Evolutionary conservation across 2,113 vertebrate genomes (phyloP).

Genomic region (Chaetorhynchus papuensis): DNA sequence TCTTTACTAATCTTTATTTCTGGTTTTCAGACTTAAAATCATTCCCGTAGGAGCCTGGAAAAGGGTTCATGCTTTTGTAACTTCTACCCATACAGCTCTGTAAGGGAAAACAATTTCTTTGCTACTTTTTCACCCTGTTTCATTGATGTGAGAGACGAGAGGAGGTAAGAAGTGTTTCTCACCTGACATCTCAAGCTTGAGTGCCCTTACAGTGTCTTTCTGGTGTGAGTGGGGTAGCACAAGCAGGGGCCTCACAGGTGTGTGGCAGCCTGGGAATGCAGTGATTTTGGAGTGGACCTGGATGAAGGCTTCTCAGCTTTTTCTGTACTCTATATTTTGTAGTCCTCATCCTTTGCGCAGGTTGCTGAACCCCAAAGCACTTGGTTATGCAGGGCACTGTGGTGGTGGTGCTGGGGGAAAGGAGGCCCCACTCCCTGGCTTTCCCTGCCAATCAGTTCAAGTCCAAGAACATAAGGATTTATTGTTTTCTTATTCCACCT

Average conservation of each 20-base stretch:
- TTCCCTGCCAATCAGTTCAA: not conserved
- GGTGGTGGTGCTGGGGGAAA: not conserved
- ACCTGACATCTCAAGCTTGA: not conserved
- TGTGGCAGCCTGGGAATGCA: not conserved
- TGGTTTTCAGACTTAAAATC: not conserved
- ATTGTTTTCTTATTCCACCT: not conserved
- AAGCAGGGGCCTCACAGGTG: not conserved
- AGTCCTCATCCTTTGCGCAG: not conserved
- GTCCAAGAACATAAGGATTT: constrained; percentile 1
- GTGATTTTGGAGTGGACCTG: not conserved
- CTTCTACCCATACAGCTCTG: not conserved
- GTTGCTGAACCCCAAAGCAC: not conserved
- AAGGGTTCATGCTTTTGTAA: not conserved
- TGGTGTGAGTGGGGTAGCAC: not conserved
- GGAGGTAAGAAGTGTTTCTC: not conserved
- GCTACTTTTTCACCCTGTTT: not conserved
- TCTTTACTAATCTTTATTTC: not conserved
- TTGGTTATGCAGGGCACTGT: not conserved
- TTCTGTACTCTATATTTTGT: not conserved
- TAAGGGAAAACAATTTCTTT: not conserved
- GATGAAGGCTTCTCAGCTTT: not conserved
- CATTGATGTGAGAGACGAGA: not conserved
- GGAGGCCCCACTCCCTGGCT: not conserved
- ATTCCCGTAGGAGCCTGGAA: not conserved
- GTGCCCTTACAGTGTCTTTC: not conserved